Evolutionary conservation across 2,888 invertebrate genomes (phyloP), one percentile per base, ranked within the genome.

Genomic region (Eupsilia transversa): DNA sequence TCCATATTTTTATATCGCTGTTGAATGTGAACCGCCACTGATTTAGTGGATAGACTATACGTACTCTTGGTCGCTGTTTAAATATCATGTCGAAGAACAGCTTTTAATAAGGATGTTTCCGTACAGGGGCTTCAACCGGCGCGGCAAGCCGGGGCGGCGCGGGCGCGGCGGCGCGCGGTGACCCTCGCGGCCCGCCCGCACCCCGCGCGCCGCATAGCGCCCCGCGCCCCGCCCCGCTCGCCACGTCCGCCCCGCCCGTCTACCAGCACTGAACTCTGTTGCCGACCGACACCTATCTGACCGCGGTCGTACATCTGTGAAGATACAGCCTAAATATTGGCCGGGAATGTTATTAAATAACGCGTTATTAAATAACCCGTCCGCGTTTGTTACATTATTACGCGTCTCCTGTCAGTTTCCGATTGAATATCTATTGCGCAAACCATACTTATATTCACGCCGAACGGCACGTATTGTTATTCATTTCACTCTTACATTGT

Each of bases 91-190:
- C 6, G 30, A 14, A 41, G 20, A 30, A 4, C 17, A 6, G n/a
- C 1, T 4, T 20, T 38, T 33, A 67, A 41, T 33, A 10, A 17
- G 1, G 7, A 23, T 7, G 38, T 27, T 41, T 71, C 12, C 0
- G 30, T 56, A 2, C 87, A 96, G 96, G 86, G 96, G 96, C 43
- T 96, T 96, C 94, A 96, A 96, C 91, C 93, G 96, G 0, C 96
- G 96, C 86, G 95, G 94, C 77, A 94, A 92, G 91, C 94, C 94
- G 35, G 96, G 96, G 3, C 92, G 95, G 54, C 94, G 96, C 78
- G 94, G 94, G 4, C 94, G 94, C 80, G 93, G 93, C 86, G 91
- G 74, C 74, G 87, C 91, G 90, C 92, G 92, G 92, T 92, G 92
- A 93, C 93, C 88, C 89, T 83, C 77, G 66, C 77, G 80, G 41